A percentile compares a stretch with the other conserved stretches of the same genome.
Conservation (phyloP, 2,113 vertebrate genomes). For the Rhinoptilus africanus region DNA sequence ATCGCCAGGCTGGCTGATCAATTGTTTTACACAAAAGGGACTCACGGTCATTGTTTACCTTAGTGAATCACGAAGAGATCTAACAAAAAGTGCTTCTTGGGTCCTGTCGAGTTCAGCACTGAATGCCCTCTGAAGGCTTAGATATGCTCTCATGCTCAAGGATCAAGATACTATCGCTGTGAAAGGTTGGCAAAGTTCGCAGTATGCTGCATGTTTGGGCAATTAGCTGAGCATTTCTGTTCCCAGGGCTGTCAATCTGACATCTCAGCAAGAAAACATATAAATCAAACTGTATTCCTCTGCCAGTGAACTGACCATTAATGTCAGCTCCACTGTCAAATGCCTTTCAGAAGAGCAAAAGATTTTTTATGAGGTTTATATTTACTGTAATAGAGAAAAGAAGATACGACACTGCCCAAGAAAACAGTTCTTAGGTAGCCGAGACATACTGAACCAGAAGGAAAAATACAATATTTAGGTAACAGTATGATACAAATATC, state of each 20-base stretch:
- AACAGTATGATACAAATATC: not conserved
- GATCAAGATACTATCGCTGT: not conserved
- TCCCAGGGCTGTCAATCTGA: constrained; percentile 39
- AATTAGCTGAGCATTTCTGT: constrained; percentile 39
- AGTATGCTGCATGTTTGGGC: constrained; percentile 13
- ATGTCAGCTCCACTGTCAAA: not conserved
- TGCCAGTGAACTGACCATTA: not conserved
- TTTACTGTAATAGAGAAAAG: not conserved
- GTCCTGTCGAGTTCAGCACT: not conserved
- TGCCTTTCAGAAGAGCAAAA: not conserved
- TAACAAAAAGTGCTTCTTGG: constrained; percentile 27
- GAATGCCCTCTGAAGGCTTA: constrained; percentile 12
- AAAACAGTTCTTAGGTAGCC: not conserved
- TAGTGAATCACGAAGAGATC: constrained; percentile 12
- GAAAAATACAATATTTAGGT: not conserved
- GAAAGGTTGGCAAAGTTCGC: constrained; percentile 44
- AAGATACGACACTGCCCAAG: not conserved
- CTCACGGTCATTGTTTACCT: constrained; percentile 11
- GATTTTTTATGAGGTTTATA: not conserved
- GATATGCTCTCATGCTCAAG: not conserved
- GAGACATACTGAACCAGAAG: not conserved
- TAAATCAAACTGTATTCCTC: constrained; percentile 9
- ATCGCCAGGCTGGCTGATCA: constrained; percentile 17
- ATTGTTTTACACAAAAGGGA: constrained; percentile 20
- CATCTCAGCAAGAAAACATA: constrained; percentile 26